Base-by-base conservation (phyloP, 1,140 invertebrate species). In the Halesus radiatus region DNA sequence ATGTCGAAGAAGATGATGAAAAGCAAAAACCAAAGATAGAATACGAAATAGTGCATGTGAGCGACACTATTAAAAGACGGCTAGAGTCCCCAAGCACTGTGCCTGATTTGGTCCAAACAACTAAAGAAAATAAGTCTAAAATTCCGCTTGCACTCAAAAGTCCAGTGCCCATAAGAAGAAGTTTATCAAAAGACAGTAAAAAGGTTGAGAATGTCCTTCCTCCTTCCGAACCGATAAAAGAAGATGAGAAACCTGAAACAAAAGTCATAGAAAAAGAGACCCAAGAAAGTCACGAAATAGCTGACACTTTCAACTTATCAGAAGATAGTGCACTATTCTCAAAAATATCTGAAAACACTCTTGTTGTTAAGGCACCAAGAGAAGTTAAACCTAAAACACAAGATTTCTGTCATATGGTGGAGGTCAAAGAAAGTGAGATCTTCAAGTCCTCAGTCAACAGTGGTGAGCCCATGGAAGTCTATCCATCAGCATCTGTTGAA, bases 301-400 rank as follows among this genome's bases (percentile, higher is more conserved):
- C 23, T 78, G 90, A 91, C 82, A 92, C 91, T 16, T 91, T 92
- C 82, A 91, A 91, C 79, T 85, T 94, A 45, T 89, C 93, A 13
- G 91, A 94, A 85, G 92, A 94, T 77, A 94, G 93, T 85, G 90
- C 90, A 54, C 87, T 94, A 3, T 94, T 94, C 84, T 93, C 93
- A 1, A 92, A 94, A 87, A 93, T 94, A 82, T 94, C 93, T 0
- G 88, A 87, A 16, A 91, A 92, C 79, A 91, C 89, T 52, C 84
- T 87, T 18, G 84, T 86, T 13, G 82, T 85, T 6, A 79, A 83
- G 6, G 79, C 81, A 79, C 76, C 72, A 26, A 84, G 76, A 23
- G 79, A 81, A 80, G 54, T n/a, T 16, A 81, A 20, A 78, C 84
- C 50, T 13, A 50, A 79, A 6, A 85, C 87, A 73, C 66, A 78